Evolutionary conservation across 2,113 vertebrate species (phyloP).

Genomic region (Chaenocephalus aceratus): DNA sequence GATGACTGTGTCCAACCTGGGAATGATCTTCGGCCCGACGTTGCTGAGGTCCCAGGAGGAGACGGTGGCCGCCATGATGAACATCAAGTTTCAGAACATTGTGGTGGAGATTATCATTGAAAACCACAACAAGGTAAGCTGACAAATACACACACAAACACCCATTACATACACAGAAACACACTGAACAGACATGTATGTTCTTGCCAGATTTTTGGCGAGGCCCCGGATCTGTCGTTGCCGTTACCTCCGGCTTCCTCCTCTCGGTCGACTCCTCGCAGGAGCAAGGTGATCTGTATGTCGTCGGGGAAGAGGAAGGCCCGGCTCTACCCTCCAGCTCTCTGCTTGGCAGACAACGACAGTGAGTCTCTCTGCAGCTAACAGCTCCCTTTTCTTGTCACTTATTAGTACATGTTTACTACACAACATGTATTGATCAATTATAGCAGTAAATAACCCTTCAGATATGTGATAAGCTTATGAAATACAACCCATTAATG

Average conservation of each 20-base stretch:
- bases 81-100: conserved; percentile 99
- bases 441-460: no score
- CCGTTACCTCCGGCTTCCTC: conserved; percentile 92
- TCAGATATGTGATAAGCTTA: background rate
- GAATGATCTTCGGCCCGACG: conserved; percentile 97
- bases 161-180: background rate
- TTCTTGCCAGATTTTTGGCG: conserved; percentile 89
- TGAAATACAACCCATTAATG: background rate
- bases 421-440: background rate
- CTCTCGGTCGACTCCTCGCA: conserved; percentile 88
- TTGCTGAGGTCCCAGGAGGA: conserved; percentile 98
- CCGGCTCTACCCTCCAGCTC: conserved; percentile 88
- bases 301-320: conserved; percentile 93
- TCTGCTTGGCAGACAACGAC: conserved; percentile 95
- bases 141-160: background rate
- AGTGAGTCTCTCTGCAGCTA: conserved; percentile 84
- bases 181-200: background rate
- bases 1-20: conserved; percentile 98
- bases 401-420: background rate
- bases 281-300: conserved; percentile 93
- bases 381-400: background rate
- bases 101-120: conserved; percentile 98
- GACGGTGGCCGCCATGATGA: conserved; percentile 99
- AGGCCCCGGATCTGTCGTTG: conserved; percentile 92
- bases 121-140: conserved; percentile 92